These are phyloP conservation scores for Leptoclinus maculatus DNA, from an alignment of 2,797 vertebrate species.

Conservation along the genomic window DNA sequence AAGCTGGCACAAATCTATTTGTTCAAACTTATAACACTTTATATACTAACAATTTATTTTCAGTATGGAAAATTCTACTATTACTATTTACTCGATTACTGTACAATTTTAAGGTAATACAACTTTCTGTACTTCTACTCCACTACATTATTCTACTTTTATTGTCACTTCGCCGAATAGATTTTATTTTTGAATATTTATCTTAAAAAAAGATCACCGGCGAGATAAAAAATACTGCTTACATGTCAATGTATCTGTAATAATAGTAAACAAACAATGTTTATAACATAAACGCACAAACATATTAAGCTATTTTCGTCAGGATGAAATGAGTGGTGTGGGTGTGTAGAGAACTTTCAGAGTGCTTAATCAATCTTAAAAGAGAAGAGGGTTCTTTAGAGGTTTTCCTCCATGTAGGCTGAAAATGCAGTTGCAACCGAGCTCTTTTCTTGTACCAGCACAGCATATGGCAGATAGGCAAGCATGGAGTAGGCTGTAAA, in stretches of 20 bases:
- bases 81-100: not conserved
- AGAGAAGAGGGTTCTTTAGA: constrained; percentile 20
- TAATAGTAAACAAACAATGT: not conserved
- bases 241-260: not conserved
- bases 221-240: not conserved
- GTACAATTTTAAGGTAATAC: not conserved
- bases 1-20: not conserved
- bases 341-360: not conserved
- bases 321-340: not conserved
- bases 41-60: not conserved
- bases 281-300: not conserved
- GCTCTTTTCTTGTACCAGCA: constrained; percentile 53
- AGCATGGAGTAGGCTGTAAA: constrained; percentile 51
- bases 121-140: not conserved
- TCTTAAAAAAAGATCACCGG: too few relatives aligned
- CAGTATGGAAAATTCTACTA: not conserved
- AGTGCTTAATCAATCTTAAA: constrained; percentile 27
- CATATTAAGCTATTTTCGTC: not conserved
- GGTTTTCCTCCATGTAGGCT: constrained; percentile 25
- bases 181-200: not conserved
- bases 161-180: not conserved
- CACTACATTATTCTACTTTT: not conserved
- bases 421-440: constrained; percentile 45
- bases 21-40: not conserved
- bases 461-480: constrained; percentile 86